These are phyloP conservation scores for Luperina testacea DNA, from an alignment of 2,888 invertebrate genomes.

Conservation along the genomic window DNA sequence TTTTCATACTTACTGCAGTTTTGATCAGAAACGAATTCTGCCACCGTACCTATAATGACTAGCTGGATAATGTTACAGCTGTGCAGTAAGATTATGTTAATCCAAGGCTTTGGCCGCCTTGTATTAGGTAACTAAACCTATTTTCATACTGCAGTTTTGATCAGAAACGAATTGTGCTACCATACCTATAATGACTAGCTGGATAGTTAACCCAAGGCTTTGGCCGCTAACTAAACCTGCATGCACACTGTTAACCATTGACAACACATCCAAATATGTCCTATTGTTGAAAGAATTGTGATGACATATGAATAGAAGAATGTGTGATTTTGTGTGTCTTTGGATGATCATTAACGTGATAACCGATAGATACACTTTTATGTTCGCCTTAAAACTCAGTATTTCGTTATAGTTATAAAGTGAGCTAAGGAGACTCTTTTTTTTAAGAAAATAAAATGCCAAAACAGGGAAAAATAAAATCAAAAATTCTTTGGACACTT, in stretches of 20 bases:
- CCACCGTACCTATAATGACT: not conserved
- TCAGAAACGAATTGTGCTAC: not conserved
- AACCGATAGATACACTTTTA: not conserved
- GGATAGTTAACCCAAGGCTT: not conserved
- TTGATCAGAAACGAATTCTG: not conserved
- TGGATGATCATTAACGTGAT: not conserved
- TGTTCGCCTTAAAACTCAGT: not conserved
- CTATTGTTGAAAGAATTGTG: not conserved
- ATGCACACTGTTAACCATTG: not conserved
- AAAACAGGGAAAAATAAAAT: slow-evolving; percentile 66
- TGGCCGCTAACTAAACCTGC: too few relatives aligned
- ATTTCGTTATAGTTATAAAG: not conserved
- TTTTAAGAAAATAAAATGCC: not conserved
- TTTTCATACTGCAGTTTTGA: not conserved
- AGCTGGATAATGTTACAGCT: not conserved
- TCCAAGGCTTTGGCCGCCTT: too few relatives aligned
- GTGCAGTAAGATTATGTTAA: too few relatives aligned
- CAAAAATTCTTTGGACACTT: slow-evolving; percentile 79
- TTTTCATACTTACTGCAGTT: not conserved
- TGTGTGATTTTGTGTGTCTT: not conserved
- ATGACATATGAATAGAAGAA: not conserved
- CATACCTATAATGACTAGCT: not conserved
- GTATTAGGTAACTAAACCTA: too few relatives aligned
- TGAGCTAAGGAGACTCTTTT: not conserved
- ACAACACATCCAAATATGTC: not conserved